Conservation (phyloP, 2,113 vertebrate genomes). For the Campylorhamphus procurvoides region DNA sequence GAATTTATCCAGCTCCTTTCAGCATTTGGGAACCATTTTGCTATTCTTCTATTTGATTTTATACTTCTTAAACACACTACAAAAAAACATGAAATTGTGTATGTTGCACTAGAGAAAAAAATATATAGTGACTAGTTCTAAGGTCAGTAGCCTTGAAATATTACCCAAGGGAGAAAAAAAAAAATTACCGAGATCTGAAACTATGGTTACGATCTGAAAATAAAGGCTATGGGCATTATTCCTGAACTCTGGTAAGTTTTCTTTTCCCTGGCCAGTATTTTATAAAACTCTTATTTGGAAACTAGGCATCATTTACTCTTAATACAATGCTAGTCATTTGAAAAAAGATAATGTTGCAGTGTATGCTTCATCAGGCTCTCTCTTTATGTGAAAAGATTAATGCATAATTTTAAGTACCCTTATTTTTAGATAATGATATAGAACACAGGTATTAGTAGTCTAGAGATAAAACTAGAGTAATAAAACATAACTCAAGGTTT, state of each 20-base stretch:
- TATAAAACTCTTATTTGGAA: not conserved
- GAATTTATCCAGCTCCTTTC: not conserved
- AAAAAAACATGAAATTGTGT: not conserved
- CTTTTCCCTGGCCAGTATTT: not conserved
- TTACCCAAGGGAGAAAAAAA: not conserved
- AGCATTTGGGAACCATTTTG: not conserved
- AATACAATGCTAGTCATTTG: not conserved
- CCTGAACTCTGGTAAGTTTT: not conserved
- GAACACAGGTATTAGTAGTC: not conserved
- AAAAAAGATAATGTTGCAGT: not conserved
- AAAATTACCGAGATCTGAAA: not conserved
- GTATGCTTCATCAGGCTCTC: not conserved
- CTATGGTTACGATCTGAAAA: slow-evolving; percentile 1
- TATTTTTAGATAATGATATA: not conserved
- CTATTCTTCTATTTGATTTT: not conserved
- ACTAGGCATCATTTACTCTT: not conserved
- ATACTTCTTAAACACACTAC: not conserved
- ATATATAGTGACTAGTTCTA: not conserved
- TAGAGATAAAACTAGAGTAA: not conserved
- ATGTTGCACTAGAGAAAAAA: not conserved
- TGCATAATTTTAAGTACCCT: not conserved
- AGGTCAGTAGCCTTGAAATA: not conserved
- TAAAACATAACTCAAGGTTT: not conserved
- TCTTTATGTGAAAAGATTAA: not conserved
- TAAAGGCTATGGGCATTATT: not conserved